Evolutionary conservation across 2,797 vertebrate genomes (phyloP).

Genomic region (Threskiornis aethiopicus): DNA sequence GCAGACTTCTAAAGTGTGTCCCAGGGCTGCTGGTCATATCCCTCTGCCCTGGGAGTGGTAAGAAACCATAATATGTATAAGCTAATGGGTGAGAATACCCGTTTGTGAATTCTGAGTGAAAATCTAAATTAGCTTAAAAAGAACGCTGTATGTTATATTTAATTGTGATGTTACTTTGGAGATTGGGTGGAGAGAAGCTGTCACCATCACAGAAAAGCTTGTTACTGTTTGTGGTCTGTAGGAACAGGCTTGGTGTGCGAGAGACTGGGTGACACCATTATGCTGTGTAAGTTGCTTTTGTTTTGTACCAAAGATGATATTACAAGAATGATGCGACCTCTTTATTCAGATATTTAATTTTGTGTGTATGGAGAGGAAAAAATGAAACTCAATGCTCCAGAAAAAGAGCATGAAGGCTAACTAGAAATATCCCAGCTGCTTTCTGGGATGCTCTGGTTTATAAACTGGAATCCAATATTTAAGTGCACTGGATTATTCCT

Average conservation of each 20-base stretch:
- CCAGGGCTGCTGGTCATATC: not conserved
- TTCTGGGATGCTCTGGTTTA: not conserved
- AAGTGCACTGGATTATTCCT: slow-evolving; percentile 37
- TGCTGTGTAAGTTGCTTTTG: not conserved
- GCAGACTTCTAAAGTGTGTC: not conserved
- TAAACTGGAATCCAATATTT: slow-evolving; percentile 33
- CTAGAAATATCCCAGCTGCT: not conserved
- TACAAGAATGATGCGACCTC: not conserved
- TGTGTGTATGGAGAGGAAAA: not conserved
- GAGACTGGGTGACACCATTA: not conserved
- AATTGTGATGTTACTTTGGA: not conserved
- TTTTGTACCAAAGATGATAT: slow-evolving; percentile 45
- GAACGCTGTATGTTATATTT: not conserved
- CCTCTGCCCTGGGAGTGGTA: not conserved
- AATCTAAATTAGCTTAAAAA: not conserved
- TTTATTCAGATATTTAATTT: not conserved
- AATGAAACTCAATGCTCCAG: not conserved
- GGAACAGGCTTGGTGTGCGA: not conserved
- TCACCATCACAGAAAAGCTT: not conserved
- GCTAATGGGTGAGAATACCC: slow-evolving; percentile 3
- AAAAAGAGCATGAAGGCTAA: not conserved
- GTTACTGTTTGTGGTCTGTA: not conserved
- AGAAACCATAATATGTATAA: not conserved
- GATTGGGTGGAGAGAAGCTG: not conserved
- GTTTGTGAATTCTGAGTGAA: not conserved